Conservation (phyloP, 2,888 invertebrate species). For the Tupiocoris notatus region DNA sequence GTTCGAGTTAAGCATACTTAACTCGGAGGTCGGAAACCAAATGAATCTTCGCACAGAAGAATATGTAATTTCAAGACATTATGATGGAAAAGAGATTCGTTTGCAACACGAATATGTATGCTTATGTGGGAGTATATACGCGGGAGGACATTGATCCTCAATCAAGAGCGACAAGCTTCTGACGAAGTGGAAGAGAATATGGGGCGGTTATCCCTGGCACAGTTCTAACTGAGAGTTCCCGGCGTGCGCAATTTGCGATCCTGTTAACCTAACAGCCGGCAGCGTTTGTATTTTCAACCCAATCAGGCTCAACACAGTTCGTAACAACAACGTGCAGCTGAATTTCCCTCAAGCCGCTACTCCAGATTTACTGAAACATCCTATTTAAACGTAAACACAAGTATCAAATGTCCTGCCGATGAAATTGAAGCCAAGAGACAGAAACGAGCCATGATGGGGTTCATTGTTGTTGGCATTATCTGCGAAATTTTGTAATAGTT, state of each 20-base stretch:
- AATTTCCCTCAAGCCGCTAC: neutral
- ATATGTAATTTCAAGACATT: no score
- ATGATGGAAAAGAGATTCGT: no score
- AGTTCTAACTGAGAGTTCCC: neutral
- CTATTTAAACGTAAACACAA: neutral
- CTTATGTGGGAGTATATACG: neutral
- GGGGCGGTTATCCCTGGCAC: neutral
- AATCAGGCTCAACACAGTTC: neutral
- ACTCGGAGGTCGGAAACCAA: no score
- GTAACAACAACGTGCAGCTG: neutral
- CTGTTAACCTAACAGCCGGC: neutral
- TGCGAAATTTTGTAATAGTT: no score
- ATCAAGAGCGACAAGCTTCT: neutral
- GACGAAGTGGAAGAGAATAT: no score
- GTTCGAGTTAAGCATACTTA: no score
- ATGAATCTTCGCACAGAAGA: no score
- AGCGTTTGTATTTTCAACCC: neutral
- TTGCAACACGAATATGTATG: no score
- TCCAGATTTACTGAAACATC: neutral
- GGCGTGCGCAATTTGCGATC: neutral
- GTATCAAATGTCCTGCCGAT: neutral
- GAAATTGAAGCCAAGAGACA: neutral
- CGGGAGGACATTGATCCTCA: neutral
- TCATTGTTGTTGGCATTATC: no score
- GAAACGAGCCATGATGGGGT: no score